Conservation (phyloP, 2,888 invertebrate species). For the Andricus quercusramuli region DNA sequence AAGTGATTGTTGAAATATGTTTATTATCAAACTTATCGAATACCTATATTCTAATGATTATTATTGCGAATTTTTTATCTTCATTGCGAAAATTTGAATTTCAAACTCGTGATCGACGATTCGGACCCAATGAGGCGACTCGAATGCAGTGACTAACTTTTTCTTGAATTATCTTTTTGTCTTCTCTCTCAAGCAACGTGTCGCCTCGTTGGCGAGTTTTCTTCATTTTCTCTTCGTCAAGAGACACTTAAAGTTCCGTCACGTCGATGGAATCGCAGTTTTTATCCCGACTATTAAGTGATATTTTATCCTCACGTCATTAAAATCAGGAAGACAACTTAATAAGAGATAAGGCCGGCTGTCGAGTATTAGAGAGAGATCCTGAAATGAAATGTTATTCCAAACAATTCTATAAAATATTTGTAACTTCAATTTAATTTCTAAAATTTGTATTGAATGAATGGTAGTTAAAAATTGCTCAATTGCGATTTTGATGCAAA, state of each 20-base stretch:
- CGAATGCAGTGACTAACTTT: neutral
- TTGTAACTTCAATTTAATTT: neutral
- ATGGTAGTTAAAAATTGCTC: neutral
- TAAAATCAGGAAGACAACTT: conserved; percentile 63
- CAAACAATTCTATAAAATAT: neutral
- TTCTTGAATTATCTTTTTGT: neutral
- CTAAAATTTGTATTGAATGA: neutral
- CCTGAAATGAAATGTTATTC: conserved; percentile 11
- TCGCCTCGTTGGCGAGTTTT: conserved; percentile 51
- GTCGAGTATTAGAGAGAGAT: conserved; percentile 51
- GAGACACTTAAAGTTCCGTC: conserved; percentile 1
- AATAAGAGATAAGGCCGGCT: conserved; percentile 66
- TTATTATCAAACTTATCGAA: conserved; percentile 69
- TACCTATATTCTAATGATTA: conserved; percentile 65
- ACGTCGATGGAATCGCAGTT: conserved; percentile 52
- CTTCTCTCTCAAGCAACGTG: conserved; percentile 51
- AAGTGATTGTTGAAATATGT: conserved; percentile 72
- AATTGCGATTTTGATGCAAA: conserved; percentile 43
- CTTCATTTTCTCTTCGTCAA: conserved; percentile 41
- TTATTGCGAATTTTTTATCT: conserved; percentile 58
- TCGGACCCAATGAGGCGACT: neutral
- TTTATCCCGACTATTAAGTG: conserved; percentile 53
- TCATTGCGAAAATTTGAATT: conserved; percentile 56
- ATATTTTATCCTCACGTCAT: conserved; percentile 54
- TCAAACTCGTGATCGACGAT: neutral